Percentiles rank a stretch among this genome's conserved stretches.
Evolutionary conservation across 2,797 vertebrate species (phyloP).

Genomic region (Rhabdophis nuchalis): DNA sequence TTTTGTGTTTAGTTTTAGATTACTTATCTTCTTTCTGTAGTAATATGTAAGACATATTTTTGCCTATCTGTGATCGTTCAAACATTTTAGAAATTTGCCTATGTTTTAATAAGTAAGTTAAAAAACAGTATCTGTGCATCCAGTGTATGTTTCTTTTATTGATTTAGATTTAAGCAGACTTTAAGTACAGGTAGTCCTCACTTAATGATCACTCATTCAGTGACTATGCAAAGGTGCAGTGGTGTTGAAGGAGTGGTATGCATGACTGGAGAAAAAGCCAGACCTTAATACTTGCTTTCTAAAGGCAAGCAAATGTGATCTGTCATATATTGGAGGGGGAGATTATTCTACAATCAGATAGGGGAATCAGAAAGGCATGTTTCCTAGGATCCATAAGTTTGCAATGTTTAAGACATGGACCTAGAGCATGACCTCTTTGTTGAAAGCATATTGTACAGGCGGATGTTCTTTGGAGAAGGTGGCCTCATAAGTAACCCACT

Average conservation of each 20-base stretch:
- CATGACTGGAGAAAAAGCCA: neutral
- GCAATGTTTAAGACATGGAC: neutral
- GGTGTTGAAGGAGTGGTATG: neutral
- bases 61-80: neutral
- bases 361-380: neutral
- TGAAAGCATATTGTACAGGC: neutral
- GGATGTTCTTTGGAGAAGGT: neutral
- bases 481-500: neutral
- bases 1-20: neutral
- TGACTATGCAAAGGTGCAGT: neutral
- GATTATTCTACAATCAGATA: neutral
- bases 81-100: neutral
- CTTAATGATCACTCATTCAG: neutral
- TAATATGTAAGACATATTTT: neutral
- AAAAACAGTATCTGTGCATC: neutral
- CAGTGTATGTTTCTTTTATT: neutral
- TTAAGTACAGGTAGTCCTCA: neutral
- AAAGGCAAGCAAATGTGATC: neutral
- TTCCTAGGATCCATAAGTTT: neutral
- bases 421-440: neutral
- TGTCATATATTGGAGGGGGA: neutral
- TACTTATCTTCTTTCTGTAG: neutral
- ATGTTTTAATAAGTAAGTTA: neutral
- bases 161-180: neutral
- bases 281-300: neutral